These are phyloP conservation scores for Microtus obscurus DNA, from an alignment of 2,797 vertebrate genomes.

Conservation along the genomic window DNA sequence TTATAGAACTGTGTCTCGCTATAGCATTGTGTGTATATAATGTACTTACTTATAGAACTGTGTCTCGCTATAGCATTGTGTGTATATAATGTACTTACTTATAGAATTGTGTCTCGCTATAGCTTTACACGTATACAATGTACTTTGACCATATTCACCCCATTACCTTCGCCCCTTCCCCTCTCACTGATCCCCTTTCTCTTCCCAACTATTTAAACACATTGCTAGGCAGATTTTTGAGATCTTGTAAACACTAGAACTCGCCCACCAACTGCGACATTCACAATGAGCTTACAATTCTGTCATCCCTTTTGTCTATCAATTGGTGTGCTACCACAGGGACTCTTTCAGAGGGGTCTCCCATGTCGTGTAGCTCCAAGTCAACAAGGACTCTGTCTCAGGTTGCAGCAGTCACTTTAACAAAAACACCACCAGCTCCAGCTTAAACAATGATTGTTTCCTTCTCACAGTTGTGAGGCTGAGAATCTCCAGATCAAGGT, in stretches of 20 bases:
- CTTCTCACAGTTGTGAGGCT: not conserved
- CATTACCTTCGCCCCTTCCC: not conserved
- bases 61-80: not conserved
- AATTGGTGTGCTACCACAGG: not conserved
- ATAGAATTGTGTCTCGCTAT: no score
- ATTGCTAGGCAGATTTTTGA: not conserved
- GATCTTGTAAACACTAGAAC: not conserved
- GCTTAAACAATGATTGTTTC: conserved; percentile 5
- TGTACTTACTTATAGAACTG: not conserved
- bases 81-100: not conserved
- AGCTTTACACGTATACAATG: not conserved
- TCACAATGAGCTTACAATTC: conserved; percentile 12
- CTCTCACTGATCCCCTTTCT: not conserved
- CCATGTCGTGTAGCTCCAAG: not conserved
- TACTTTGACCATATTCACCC: not conserved
- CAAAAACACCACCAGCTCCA: not conserved
- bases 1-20: not conserved
- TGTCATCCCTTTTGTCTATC: not conserved
- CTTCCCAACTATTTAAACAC: not conserved
- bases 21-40: not conserved
- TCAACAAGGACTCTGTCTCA: not conserved
- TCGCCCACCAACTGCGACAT: not conserved
- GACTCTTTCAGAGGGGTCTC: not conserved
- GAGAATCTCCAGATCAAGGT: not conserved
- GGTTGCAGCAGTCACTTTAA: not conserved